Evolutionary conservation across 2,113 vertebrate genomes (phyloP).

Genomic region (Stigmatopora argus): DNA sequence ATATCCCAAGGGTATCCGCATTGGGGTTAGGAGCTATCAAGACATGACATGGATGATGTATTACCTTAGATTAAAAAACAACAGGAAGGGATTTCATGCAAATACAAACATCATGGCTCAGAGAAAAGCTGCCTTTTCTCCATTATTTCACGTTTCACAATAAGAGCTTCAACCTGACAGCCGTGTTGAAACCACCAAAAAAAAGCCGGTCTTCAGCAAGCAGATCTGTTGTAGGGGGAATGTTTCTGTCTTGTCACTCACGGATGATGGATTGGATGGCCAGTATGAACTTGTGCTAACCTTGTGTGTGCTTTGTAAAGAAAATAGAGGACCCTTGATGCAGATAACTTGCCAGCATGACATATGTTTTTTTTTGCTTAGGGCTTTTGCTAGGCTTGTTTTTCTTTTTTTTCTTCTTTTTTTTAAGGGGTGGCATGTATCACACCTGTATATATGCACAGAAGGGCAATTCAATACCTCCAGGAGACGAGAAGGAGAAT

Average conservation of each 20-base stretch:
- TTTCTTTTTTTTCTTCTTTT: background rate
- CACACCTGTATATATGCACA: slow-evolving; percentile 10
- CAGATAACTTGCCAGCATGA: slow-evolving; percentile 17
- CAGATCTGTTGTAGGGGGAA: slow-evolving; percentile 60
- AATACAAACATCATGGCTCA: slow-evolving; percentile 40
- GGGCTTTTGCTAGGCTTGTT: background rate
- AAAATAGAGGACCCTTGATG: slow-evolving; percentile 26
- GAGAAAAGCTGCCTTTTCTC: slow-evolving; percentile 52
- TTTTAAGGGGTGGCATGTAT: too few species aligned
- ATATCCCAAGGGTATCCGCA: slow-evolving; percentile 18
- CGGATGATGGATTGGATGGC: slow-evolving; percentile 37
- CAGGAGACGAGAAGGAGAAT: slow-evolving; percentile 52
- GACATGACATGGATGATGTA: slow-evolving; percentile 50
- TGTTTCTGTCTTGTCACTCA: slow-evolving; percentile 44
- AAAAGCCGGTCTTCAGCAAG: slow-evolving; percentile 47
- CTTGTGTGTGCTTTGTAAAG: slow-evolving; percentile 18
- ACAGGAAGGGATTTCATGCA: slow-evolving; percentile 35
- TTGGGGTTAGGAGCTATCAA: slow-evolving; percentile 23
- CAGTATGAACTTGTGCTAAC: slow-evolving; percentile 36
- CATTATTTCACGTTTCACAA: slow-evolving; percentile 54
- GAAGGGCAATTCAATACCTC: slow-evolving; percentile 21
- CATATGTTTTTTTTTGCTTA: slow-evolving; percentile 7
- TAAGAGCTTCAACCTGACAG: slow-evolving; percentile 50
- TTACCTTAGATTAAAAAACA: slow-evolving; percentile 34
- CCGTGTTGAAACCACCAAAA: slow-evolving; percentile 41